Evolutionary conservation across 2,797 vertebrate species (phyloP).

Genomic region (Anniella stebbinsi): DNA sequence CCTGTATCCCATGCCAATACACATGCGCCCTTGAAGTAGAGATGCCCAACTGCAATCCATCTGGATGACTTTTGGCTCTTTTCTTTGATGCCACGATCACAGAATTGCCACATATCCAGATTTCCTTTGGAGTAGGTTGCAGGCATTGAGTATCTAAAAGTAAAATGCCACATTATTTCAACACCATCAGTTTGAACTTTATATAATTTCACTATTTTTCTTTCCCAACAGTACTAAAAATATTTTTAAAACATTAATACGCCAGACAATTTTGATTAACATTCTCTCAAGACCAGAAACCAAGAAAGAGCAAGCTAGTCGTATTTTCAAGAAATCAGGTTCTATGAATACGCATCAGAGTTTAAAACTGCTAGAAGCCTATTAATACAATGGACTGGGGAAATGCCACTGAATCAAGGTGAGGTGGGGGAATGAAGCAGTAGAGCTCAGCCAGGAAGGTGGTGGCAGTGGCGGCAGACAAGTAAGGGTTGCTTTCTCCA

Average conservation of each 20-base stretch:
- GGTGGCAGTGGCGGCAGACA: background rate
- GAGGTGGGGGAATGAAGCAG: background rate
- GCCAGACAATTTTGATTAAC: background rate
- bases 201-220: background rate
- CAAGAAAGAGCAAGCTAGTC: background rate
- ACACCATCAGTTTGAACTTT: background rate
- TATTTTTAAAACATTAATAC: background rate
- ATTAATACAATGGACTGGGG: background rate
- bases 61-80: background rate
- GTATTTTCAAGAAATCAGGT: background rate
- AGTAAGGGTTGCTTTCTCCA: background rate
- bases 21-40: background rate
- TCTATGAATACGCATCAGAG: background rate
- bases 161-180: constrained; percentile 27
- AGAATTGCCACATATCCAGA: constrained; percentile 45
- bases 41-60: constrained; percentile 34
- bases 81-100: constrained; percentile 13
- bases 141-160: constrained; percentile 22
- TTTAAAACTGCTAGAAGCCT: background rate
- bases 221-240: background rate
- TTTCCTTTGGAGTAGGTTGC: constrained; percentile 1
- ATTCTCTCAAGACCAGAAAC: background rate
- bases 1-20: constrained; percentile 30
- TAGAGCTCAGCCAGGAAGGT: background rate
- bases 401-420: background rate